These are phyloP conservation scores for Silurus aristotelis DNA, from an alignment of 2,797 vertebrate genomes.

Conservation along the genomic window DNA sequence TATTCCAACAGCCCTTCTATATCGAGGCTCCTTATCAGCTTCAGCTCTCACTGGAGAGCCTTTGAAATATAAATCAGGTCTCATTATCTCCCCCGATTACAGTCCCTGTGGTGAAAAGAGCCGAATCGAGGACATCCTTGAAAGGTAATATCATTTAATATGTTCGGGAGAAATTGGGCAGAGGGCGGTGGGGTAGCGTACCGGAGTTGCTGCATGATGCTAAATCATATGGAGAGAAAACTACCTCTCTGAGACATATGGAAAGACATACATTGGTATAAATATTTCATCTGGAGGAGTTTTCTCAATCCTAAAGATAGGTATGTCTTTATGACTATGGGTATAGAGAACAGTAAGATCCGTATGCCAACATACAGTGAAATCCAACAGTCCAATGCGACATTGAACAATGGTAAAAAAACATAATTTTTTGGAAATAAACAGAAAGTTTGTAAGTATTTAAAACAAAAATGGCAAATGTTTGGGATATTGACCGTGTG, in stretches of 20 bases:
- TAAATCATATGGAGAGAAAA: slow-evolving; percentile 31
- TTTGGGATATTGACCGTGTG: not conserved
- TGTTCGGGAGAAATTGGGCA: slow-evolving; percentile 51
- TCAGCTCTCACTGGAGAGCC: slow-evolving; percentile 56
- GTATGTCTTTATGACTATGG: slow-evolving; percentile 20
- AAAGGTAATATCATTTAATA: slow-evolving; percentile 66
- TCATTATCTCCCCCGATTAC: slow-evolving; percentile 73
- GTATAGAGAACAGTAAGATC: not conserved
- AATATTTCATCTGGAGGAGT: slow-evolving; percentile 45
- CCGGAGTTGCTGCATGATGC: slow-evolving; percentile 29
- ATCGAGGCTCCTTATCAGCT: slow-evolving; percentile 60
- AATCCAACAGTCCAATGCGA: not conserved
- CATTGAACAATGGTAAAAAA: not conserved
- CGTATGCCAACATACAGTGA: not conserved
- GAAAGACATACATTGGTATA: slow-evolving; percentile 38
- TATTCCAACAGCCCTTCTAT: slow-evolving; percentile 54
- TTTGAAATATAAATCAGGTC: slow-evolving; percentile 72
- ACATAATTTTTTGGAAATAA: not conserved
- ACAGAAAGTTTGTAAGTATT: not conserved
- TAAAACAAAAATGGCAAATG: not conserved
- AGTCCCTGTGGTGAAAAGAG: slow-evolving; percentile 75
- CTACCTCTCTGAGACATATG: slow-evolving; percentile 34
- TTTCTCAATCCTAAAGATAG: slow-evolving; percentile 5
- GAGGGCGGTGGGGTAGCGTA: slow-evolving; percentile 16
- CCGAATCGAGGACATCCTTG: slow-evolving; percentile 77